Evolutionary conservation across 2,888 invertebrate genomes (phyloP), one percentile per base, ranked within the genome.

Genomic region (Psylliodes chrysocephalus): DNA sequence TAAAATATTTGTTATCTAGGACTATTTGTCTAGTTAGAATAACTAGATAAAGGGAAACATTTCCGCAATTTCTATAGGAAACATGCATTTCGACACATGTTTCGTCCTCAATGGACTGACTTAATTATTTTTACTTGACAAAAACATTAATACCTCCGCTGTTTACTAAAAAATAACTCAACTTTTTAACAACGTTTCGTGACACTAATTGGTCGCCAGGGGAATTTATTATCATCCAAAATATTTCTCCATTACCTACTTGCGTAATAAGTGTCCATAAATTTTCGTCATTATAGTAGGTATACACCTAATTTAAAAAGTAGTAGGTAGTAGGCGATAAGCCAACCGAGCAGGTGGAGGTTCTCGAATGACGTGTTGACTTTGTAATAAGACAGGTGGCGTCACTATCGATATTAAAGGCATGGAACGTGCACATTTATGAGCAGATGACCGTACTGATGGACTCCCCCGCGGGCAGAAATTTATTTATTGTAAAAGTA

Each of bases 381-480:
- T 49, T 59, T 59, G 59, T 59, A 49, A 59, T 49, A 59, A 59
- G 49, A 59, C 59, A 59, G 59, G 59, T 59, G 59, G 59, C 49
- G 59, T 59, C 22, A 59, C 59, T 59, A 59, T 59, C 49, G 30
- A 51, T 59, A 49, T 59, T 49, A 49, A 38, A 22, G 17, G 17
- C 49, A 49, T 10, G 22, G 40, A 19, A 49, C 28, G 12, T 77
- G 76, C 79, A 78, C 79, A 77, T 78, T 78, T 78, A 75, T 72
- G 70, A 75, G 77, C 78, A 78, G 79, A 78, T 78, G 78, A 79
- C 72, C 40, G n/a, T n/a, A n/a, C n/a, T 10, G 38, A 14, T 30
- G 71, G 74, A 77, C 78, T 76, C 78, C 78, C 78, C 77, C 78
- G 76, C 74, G 74, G 78, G 77, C 78, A 19, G 38, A 28, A 59